Base-by-base conservation (phyloP, 2,888 invertebrate species). In the Lasioglossum leucozonium region DNA sequence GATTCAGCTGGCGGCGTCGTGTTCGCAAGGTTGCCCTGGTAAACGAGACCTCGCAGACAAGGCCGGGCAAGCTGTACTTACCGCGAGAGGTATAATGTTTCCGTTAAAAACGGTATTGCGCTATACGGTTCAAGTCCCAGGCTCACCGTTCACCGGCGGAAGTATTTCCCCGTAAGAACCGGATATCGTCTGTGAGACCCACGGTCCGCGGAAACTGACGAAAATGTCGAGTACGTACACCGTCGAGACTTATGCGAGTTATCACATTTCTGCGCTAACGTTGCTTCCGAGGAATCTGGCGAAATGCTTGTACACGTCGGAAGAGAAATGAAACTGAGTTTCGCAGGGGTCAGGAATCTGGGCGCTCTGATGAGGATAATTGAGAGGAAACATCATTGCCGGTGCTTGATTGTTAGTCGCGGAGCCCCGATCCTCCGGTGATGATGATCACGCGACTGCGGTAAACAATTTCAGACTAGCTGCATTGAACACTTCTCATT, bases 11-110 rank as follows among this genome's bases (percentile, higher is more conserved):
- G 37, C 65, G 47, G 22, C 22, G 22, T 51, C 22, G 72, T 44
- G 30, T 72, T 34, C 26, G 26, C 72, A 26, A 44, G 44, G 34
- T 26, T 44, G 42, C 30, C 8, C 76, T 22, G 18, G 34, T 10
- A 8, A 65, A 76, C 34, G 47, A n/a, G 65, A n/a, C 30, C 22
- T 75, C 30, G 74, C 22, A 62, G 62, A 30, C 26, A 37, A 62
- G n/a, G 34, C n/a, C 30, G 16, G 58, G 11, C n/a, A 18, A 75
- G 11, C 65, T 22, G 40, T 37, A 11, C 37, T 22, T n/a, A 0
- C 65, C 13, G 11, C 67, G 40, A 22, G 22, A 11, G 22, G 37
- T 67, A n/a, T 67, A 67, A 67, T n/a, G 67, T 40, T 37, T 37
- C 34, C 67, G 67, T 37, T 67, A 22, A 40, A 67, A 67, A 40